Evolutionary conservation across 2,113 vertebrate species (phyloP), one percentile per base, ranked within the genome.

Genomic region (Rhinoderma darwinii): DNA sequence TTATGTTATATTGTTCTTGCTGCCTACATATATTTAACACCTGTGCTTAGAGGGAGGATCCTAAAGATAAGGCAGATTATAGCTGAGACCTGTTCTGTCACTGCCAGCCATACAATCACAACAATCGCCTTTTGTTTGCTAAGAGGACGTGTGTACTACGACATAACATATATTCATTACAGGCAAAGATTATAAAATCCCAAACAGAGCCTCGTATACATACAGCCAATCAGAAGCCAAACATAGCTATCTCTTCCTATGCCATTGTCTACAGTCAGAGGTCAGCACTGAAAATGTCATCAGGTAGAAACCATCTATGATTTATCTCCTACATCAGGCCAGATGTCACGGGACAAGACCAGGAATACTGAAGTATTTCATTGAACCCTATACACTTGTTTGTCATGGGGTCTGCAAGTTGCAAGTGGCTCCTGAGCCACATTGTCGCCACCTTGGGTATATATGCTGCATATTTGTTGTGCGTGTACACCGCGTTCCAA

Each of bases 11-110:
- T 50, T 56, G 43, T 32, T 50, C 35, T n/a, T 84, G 37, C 37
- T 84, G 30, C 27, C 54, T 85, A 66, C 20, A 63, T 44, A 25
- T 77, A 74, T 63, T 18, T 66, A 47, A 47, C 39, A 85, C 73
- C 72, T 77, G 74, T 66, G 37, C 77, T 66, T 85, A 85, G 9
- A 50, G 84, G 73, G 84, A 37, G 56, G 72, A 78, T 66, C 74
- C 54, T 9, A 30, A 10, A 39, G n/a, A 30, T 59, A 73, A 56
- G 72, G 72, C 47, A 44, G 70, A 54, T 75, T 54, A 75, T 37
- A 61, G 25, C 50, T 61, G 18, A 51, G 35, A 74, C 83, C 68
- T 84, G 82, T 56, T 74, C 50, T 41, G 68, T 25, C 70, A 27
- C 50, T 56, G 47, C 35, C 25, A 41, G 47, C 25, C 14, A 17